These are phyloP conservation scores for Pangasius larnaudii DNA, from an alignment of 2,797 vertebrate genomes.

Conservation along the genomic window DNA sequence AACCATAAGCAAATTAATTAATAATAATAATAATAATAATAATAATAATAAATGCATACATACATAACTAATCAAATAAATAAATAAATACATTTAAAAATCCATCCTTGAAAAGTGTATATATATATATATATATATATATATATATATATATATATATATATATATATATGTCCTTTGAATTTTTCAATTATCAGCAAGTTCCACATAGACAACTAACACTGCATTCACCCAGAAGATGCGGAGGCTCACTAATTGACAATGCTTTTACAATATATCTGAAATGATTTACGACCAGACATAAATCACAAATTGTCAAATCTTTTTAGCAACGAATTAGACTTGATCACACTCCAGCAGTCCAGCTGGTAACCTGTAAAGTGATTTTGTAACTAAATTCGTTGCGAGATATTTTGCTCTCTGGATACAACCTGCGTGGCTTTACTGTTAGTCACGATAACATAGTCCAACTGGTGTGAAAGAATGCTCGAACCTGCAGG, in stretches of 20 bases:
- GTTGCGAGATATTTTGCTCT: not conserved
- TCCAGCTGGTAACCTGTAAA: slow-evolving; percentile 12
- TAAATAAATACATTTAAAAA: not conserved
- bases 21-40: not conserved
- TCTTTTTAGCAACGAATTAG: slow-evolving; percentile 33
- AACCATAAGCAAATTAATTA: not conserved
- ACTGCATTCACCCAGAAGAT: not conserved
- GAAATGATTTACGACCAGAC: slow-evolving; percentile 33
- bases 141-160: too few relatives aligned
- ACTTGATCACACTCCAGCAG: slow-evolving; percentile 1
- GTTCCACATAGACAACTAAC: not conserved
- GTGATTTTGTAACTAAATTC: not conserved
- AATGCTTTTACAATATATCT: not conserved
- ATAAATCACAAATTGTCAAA: slow-evolving; percentile 40
- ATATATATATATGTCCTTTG: not conserved
- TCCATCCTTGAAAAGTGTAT: not conserved
- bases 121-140: too few relatives aligned
- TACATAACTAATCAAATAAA: not conserved
- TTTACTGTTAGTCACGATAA: not conserved
- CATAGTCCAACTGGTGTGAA: not conserved
- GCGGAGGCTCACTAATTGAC: slow-evolving; percentile 6
- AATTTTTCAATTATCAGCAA: not conserved
- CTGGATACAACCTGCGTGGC: not conserved
- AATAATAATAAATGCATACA: not conserved
- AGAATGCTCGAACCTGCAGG: slow-evolving; percentile 17